Evolutionary conservation across 2,888 invertebrate species (phyloP).

Genomic region (Lasius fuliginosus): DNA sequence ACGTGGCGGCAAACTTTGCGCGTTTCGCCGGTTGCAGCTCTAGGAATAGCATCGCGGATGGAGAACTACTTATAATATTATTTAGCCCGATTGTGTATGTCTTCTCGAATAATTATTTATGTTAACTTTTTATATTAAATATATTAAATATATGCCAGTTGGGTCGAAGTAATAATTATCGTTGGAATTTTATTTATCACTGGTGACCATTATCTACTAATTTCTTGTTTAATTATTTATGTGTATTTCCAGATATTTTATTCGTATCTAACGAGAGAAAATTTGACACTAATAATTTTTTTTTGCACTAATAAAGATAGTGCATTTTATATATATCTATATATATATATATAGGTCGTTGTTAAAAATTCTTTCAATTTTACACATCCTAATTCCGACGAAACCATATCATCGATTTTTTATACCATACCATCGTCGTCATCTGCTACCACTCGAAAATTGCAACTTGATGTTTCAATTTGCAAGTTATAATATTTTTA

Average conservation of each 20-base stretch:
- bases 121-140: too few relatives aligned
- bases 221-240: too few relatives aligned
- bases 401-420: neutral
- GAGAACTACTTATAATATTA: neutral
- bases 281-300: neutral
- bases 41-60: neutral
- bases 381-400: neutral
- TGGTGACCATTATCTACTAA: too few relatives aligned
- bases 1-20: constrained; percentile 22
- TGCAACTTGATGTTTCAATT: neutral
- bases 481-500: neutral
- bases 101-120: neutral
- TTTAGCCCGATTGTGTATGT: neutral
- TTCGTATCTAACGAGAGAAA: neutral
- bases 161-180: too few relatives aligned
- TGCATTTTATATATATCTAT: neutral
- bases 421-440: too few relatives aligned
- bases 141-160: too few relatives aligned
- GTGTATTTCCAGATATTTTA: neutral
- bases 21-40: neutral
- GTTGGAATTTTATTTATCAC: too few relatives aligned
- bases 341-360: neutral
- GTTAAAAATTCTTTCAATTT: neutral
- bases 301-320: neutral
- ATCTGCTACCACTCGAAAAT: neutral